phyloP scores from a whole-genome alignment of 2,113 vertebrate genomes.

The Callipepla squamata region DNA sequence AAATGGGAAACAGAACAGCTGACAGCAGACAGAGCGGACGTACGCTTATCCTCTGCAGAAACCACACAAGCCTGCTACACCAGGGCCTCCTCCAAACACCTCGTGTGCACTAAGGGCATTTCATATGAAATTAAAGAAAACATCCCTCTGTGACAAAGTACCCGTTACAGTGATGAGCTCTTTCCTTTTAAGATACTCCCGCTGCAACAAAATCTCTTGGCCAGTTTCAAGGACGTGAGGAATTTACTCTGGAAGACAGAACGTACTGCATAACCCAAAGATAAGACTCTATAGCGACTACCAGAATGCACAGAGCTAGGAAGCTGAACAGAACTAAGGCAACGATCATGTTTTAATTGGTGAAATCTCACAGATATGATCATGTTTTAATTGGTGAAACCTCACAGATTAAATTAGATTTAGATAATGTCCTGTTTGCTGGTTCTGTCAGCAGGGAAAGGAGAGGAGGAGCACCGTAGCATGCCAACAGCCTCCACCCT shows the following conservation, averaged over 20 bases:
- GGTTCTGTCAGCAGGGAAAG: rapidly evolving
- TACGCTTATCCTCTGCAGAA: background rate
- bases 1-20: background rate
- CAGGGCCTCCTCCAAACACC: background rate
- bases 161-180: rapidly evolving
- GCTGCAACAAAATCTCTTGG: background rate
- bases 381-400: rapidly evolving
- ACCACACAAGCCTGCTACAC: background rate
- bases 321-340: background rate
- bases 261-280: background rate
- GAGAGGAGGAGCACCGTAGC: background rate
- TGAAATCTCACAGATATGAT: background rate
- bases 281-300: background rate
- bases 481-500: background rate
- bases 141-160: background rate
- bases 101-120: rapidly evolving
- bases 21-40: background rate
- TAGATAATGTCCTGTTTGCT: background rate
- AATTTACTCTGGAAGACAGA: background rate
- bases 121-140: background rate
- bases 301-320: background rate
- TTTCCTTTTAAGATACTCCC: background rate
- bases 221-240: background rate
- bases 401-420: background rate
- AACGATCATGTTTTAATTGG: rapidly evolving